Evolutionary conservation across 1,140 invertebrate genomes (phyloP).

Genomic region (Ditylenchus dipsaci): DNA sequence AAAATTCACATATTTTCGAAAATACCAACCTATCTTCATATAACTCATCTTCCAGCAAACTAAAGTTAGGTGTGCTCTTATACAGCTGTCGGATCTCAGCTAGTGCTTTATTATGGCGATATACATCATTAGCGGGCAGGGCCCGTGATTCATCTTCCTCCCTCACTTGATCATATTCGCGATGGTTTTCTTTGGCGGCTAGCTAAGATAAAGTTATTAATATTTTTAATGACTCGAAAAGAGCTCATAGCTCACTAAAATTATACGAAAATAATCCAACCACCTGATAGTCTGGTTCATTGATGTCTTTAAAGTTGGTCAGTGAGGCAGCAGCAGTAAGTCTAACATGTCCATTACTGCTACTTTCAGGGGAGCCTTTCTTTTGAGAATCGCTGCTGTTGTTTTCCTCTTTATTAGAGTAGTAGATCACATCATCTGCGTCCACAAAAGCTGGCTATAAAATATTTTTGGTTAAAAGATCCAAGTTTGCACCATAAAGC

Average conservation of each 20-base stretch:
- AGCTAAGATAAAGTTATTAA: background rate
- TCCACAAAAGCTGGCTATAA: constrained; percentile 10
- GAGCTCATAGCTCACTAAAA: background rate
- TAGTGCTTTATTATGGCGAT: constrained; percentile 2
- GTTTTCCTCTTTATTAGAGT: background rate
- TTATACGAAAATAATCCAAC: background rate
- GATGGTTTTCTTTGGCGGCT: background rate
- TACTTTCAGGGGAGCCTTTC: background rate
- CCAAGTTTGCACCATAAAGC: too few species aligned
- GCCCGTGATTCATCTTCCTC: too few species aligned
- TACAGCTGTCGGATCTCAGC: constrained; percentile 10
- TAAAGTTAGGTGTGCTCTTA: constrained; percentile 6
- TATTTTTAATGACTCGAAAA: background rate
- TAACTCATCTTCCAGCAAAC: background rate
- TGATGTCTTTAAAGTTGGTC: background rate
- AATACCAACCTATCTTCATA: background rate
- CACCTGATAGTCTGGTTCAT: background rate
- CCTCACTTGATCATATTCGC: too few species aligned
- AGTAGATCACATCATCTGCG: constrained; percentile 8
- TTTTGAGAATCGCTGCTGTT: background rate
- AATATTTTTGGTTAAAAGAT: constrained; percentile 5
- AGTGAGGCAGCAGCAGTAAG: background rate
- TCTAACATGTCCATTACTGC: background rate
- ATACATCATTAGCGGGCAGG: background rate
- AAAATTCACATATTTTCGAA: too few species aligned